phyloP scores from a whole-genome alignment of 2,888 invertebrate genomes.

The Polydrusus pterygomalis region DNA sequence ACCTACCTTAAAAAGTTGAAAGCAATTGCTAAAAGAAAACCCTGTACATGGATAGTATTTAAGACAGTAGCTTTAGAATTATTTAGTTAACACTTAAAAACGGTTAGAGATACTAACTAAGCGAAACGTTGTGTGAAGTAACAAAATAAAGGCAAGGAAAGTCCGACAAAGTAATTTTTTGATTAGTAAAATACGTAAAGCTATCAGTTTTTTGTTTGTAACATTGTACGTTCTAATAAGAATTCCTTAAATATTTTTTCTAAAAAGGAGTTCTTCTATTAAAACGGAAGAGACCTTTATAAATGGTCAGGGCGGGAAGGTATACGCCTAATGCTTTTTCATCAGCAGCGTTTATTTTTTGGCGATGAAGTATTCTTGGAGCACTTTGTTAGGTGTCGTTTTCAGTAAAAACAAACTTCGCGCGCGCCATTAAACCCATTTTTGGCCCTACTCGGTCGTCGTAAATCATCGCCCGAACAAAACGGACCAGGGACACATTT shows the following conservation, averaged over 20 bases:
- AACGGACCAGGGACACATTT: conserved; percentile 48
- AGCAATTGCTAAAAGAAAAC: too few species aligned
- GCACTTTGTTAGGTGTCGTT: conserved; percentile 56
- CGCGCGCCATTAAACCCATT: conserved; percentile 56
- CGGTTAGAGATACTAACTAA: too few species aligned
- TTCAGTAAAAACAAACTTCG: conserved; percentile 55
- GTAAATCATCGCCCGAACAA: conserved; percentile 53
- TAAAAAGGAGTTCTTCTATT: not conserved
- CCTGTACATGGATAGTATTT: too few species aligned
- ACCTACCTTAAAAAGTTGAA: too few species aligned
- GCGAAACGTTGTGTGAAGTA: too few species aligned
- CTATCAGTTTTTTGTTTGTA: too few species aligned
- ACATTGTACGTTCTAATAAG: not conserved
- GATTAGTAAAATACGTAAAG: too few species aligned
- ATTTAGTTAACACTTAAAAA: too few species aligned
- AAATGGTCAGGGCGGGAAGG: conserved; percentile 47
- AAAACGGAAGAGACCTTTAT: conserved; percentile 26
- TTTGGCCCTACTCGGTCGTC: conserved; percentile 45
- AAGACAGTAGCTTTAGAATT: too few species aligned
- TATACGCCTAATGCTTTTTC: conserved; percentile 47
- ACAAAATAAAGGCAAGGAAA: too few species aligned
- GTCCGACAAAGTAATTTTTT: too few species aligned
- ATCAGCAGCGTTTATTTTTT: conserved; percentile 48
- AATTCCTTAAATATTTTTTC: not conserved
- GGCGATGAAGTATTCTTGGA: conserved; percentile 49